Evolutionary conservation across 2,888 invertebrate genomes (phyloP).

Genomic region (Nemapogon koenigi): DNA sequence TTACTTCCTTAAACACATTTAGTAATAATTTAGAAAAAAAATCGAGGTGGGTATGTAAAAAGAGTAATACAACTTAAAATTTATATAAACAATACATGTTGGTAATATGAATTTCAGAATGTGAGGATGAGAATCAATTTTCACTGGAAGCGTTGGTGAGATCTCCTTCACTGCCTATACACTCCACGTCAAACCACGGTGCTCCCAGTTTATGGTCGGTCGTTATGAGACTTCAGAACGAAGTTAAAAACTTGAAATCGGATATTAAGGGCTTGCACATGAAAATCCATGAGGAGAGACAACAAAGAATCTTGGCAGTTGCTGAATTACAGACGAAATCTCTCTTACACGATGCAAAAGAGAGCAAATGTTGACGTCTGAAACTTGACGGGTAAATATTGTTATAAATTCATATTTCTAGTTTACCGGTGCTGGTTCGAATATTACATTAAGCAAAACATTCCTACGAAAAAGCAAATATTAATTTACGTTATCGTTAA

Average conservation of each 20-base stretch:
- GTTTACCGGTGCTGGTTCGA: too few relatives aligned
- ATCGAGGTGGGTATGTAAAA: conserved; percentile 36
- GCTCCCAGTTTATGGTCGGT: conserved; percentile 76
- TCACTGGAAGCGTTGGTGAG: conserved; percentile 50
- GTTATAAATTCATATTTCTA: too few relatives aligned
- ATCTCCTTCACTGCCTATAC: conserved; percentile 54
- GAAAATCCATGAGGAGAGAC: conserved; percentile 73
- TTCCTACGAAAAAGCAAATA: too few relatives aligned
- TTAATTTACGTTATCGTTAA: too few relatives aligned
- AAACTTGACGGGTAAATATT: too few relatives aligned
- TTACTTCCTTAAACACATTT: too few relatives aligned
- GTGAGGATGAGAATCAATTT: conserved; percentile 46
- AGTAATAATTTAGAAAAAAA: too few relatives aligned
- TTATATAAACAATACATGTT: neutral
- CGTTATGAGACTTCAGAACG: conserved; percentile 77
- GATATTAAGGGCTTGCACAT: conserved; percentile 65
- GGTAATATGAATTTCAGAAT: conserved; percentile 36
- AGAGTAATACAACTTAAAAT: neutral
- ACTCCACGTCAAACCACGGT: conserved; percentile 35
- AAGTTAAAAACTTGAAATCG: conserved; percentile 70
- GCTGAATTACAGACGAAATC: conserved; percentile 46
- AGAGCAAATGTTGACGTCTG: conserved; percentile 58
- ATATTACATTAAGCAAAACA: too few relatives aligned
- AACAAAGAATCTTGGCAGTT: conserved; percentile 53
- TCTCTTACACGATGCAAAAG: conserved; percentile 48